A percentile compares a stretch with the other conserved stretches of the same genome.
phyloP scores from a whole-genome alignment of 2,888 invertebrate genomes.

The Agriopis leucophaearia region DNA sequence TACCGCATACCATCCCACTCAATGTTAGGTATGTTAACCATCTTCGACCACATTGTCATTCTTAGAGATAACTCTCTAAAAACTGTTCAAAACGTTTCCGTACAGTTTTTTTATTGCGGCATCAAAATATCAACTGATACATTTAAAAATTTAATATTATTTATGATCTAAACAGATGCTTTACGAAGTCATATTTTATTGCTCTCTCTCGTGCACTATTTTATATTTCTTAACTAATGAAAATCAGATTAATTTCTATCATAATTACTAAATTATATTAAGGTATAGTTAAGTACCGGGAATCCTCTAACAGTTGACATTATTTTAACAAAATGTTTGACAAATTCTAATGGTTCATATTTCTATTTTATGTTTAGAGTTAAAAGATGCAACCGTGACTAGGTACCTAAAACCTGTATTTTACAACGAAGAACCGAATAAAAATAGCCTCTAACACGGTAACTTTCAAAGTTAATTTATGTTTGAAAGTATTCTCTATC shows the following conservation, averaged over 20 bases:
- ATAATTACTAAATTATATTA: slow-evolving; percentile 22
- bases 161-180: background rate
- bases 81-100: no score
- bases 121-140: no score
- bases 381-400: background rate
- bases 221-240: slow-evolving; percentile 16
- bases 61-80: no score
- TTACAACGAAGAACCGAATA: background rate
- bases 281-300: slow-evolving; percentile 8
- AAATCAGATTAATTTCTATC: slow-evolving; percentile 22
- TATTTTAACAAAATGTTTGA: slow-evolving; percentile 26
- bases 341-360: slow-evolving; percentile 22
- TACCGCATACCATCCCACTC: no score
- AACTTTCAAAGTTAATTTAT: background rate
- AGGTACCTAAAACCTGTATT: slow-evolving; percentile 28
- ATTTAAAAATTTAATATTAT: background rate
- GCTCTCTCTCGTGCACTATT: slow-evolving; percentile 8
- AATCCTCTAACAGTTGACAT: slow-evolving; percentile 1
- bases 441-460: background rate
- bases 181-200: slow-evolving; percentile 2
- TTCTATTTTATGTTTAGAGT: slow-evolving; percentile 15
- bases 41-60: no score
- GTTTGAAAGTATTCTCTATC: background rate
- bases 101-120: no score
- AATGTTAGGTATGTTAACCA: no score